These are phyloP conservation scores for Chrysaora quinquecirrha DNA, from an alignment of 30 jellyfish, hydroid and myxozoan species.

Conservation along the genomic window DNA sequence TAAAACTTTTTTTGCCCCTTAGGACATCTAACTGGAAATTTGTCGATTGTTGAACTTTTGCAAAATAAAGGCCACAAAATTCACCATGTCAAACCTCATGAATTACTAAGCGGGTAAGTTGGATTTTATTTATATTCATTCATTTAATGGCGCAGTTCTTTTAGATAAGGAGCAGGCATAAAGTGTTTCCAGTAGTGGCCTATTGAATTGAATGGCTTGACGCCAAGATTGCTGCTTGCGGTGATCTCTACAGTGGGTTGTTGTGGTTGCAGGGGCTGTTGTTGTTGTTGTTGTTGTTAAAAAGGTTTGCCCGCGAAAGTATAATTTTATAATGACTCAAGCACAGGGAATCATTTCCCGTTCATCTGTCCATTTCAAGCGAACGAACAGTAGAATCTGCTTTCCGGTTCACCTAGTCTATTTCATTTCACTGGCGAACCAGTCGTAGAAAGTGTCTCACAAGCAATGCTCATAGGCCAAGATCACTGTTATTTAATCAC, in stretches of 20 bases:
- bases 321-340: no score
- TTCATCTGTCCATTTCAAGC: no score
- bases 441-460: no score
- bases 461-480: no score
- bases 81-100: slow-evolving; percentile 50
- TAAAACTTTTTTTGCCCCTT: background rate
- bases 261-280: background rate
- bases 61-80: slow-evolving; percentile 51
- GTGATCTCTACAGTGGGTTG: background rate
- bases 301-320: no score
- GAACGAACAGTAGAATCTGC: no score
- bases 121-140: background rate
- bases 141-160: background rate
- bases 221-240: no score
- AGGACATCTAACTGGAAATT: slow-evolving; percentile 67
- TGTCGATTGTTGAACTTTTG: slow-evolving; percentile 55
- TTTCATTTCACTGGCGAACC: no score
- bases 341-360: no score
- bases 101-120: slow-evolving; percentile 52
- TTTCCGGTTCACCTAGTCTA: no score
- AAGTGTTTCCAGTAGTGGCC: background rate
- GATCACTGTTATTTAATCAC: no score
- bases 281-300: no score
- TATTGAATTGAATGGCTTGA: background rate
- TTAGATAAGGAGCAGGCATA: background rate